Percentiles rank a stretch among this genome's conserved stretches.
phyloP scores from a whole-genome alignment of 1,140 invertebrate species.

The Formica selysi region DNA sequence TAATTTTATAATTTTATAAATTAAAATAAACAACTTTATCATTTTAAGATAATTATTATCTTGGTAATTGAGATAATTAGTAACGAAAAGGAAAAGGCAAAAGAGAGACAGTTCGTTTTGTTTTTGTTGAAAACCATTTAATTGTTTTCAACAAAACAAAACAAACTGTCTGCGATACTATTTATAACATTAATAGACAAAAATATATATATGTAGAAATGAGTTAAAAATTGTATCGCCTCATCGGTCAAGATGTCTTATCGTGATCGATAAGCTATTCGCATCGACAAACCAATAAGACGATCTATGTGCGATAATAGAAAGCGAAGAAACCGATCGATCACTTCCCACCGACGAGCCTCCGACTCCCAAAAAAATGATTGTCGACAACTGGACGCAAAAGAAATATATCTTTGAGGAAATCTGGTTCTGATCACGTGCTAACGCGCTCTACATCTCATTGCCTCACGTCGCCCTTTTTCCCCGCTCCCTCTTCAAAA shows the following conservation, averaged over 20 bases:
- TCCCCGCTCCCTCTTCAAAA: slow-evolving; percentile 69
- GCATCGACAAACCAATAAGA: slow-evolving; percentile 60
- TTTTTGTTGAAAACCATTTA: too few species aligned
- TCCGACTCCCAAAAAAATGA: slow-evolving; percentile 61
- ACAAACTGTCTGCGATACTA: too few species aligned
- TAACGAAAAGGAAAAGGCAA: not conserved
- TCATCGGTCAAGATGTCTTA: slow-evolving; percentile 61
- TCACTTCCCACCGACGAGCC: slow-evolving; percentile 57
- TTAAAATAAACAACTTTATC: too few species aligned
- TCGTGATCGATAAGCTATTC: slow-evolving; percentile 51
- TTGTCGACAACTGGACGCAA: slow-evolving; percentile 57
- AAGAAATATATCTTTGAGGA: slow-evolving; percentile 66
- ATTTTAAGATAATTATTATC: too few species aligned
- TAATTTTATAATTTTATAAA: too few species aligned
- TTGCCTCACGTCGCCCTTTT: slow-evolving; percentile 8
- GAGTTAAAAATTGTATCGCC: not conserved
- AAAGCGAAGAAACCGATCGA: slow-evolving; percentile 69
- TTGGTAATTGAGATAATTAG: not conserved
- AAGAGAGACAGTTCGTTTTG: not conserved
- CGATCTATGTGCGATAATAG: slow-evolving; percentile 10
- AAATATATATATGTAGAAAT: not conserved
- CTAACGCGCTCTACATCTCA: slow-evolving; percentile 35
- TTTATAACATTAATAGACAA: not conserved
- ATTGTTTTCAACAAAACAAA: too few species aligned
- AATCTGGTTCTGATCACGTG: slow-evolving; percentile 74